Evolutionary conservation across 2,797 vertebrate genomes (phyloP), one percentile per base, ranked within the genome.

Genomic region (Arctocebus calabarensis): DNA sequence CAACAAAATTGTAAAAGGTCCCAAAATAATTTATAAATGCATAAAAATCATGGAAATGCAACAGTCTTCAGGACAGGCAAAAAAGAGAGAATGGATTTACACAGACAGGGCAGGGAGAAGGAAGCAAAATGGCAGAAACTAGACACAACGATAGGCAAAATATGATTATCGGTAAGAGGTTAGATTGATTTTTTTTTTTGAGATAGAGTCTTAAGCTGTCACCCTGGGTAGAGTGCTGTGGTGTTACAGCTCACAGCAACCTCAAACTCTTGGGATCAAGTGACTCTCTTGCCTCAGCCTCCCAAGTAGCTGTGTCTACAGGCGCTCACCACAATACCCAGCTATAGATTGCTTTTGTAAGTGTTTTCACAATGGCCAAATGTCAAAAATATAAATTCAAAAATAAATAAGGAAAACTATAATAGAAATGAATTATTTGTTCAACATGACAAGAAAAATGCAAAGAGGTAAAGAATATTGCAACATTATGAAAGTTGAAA

Each of bases 391-490:
- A 55, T n/a, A 90, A 86, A 77, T 90, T 95, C 45, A 66, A 88
- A 96, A 90, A 19, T 29, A 85, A 71, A 83, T 62, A 52, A 27
- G 32, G 22, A 48, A 86, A 93, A 86, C 57, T 43, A 62, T 16
- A 92, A 77, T 83, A 88, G 92, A 97, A 88, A 91, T 6, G 1
- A 77, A 66, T 29, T 88, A 11, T 91, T 73, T 88, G 40, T 84
- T 94, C 70, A 40, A 87, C 34, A 55, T 78, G 75, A 94, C 84
- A 95, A 94, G 74, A 79, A 93, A 95, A 84, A 37, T 27, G 27
- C 62, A 88, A 85, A 81, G 43, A 68, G 17, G 73, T 87, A 91
- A 81, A 48, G 37, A 89, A 84, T 66, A 84, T 7, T 84, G 10
- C 8, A 66, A 61, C 43, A 34, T 59, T 66, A 71, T 57, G 37